phyloP scores from a whole-genome alignment of 2,113 vertebrate species.

The Tautogolabrus adspersus region DNA sequence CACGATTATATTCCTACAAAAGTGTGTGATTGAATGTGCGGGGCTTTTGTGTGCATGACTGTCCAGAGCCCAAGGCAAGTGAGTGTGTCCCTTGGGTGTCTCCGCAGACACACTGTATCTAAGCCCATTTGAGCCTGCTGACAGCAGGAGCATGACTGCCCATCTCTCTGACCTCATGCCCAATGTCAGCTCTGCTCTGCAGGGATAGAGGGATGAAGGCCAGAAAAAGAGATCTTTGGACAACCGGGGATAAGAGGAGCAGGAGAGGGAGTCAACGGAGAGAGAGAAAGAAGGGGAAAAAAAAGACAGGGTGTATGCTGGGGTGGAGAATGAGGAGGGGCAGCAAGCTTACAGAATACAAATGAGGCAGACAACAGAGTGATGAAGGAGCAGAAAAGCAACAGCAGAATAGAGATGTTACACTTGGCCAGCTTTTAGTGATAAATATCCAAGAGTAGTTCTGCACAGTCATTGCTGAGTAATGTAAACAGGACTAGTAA shows the following conservation, averaged over 20 bases:
- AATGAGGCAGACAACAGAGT: constrained; percentile 60
- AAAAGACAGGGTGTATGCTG: constrained; percentile 21
- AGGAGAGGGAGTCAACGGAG: constrained; percentile 42
- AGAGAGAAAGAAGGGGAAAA: constrained; percentile 39
- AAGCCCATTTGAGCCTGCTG: constrained; percentile 77
- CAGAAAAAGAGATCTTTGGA: constrained; percentile 73
- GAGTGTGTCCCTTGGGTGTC: constrained; percentile 71
- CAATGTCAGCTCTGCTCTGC: constrained; percentile 80
- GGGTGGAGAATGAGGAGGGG: constrained; percentile 52
- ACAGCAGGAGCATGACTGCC: constrained; percentile 77
- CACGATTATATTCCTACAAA: constrained; percentile 17
- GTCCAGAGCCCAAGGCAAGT: constrained; percentile 50
- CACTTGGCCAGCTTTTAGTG: constrained; percentile 25
- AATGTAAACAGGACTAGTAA: constrained; percentile 51
- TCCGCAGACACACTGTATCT: constrained; percentile 68
- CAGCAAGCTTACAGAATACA: constrained; percentile 67
- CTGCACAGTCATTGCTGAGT: constrained; percentile 54
- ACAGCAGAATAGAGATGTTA: constrained; percentile 43
- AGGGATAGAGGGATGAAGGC: constrained; percentile 65
- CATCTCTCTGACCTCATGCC: constrained; percentile 81
- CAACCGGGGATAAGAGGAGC: constrained; percentile 39
- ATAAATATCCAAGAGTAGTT: constrained; percentile 52
- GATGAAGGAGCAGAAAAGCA: constrained; percentile 59
- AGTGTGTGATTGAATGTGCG: constrained; percentile 43
- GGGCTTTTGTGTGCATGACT: constrained; percentile 33